Evolutionary conservation across 1,140 invertebrate species (phyloP).

Genomic region (Macrobrachium nipponense): DNA sequence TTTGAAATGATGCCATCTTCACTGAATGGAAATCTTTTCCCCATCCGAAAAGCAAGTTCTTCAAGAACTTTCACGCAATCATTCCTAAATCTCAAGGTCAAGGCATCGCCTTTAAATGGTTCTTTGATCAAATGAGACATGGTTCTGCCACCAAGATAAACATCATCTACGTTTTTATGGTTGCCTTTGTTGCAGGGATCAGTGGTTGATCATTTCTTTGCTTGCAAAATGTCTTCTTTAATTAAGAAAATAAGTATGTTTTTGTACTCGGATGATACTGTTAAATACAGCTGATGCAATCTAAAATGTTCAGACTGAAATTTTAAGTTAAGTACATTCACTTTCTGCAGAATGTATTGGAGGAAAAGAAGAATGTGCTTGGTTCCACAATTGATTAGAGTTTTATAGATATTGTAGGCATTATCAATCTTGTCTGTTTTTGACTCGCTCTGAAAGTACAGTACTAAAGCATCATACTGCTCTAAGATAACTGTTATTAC

Average conservation of each 20-base stretch:
- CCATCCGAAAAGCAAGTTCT: too few species aligned
- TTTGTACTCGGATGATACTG: conserved; percentile 12
- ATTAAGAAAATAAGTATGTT: background rate
- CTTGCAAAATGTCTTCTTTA: background rate
- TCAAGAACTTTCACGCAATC: too few species aligned
- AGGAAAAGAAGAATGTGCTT: conserved; percentile 8
- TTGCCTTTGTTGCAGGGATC: background rate
- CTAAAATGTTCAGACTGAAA: conserved; percentile 16
- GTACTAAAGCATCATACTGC: background rate
- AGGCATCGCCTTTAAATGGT: too few species aligned
- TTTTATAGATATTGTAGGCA: background rate
- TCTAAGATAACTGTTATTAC: conserved; percentile 27
- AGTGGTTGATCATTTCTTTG: background rate
- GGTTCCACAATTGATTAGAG: conserved; percentile 2
- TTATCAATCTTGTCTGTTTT: too few species aligned
- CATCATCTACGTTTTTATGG: too few species aligned
- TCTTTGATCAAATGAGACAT: too few species aligned
- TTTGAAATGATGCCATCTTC: too few species aligned
- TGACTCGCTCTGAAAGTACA: too few species aligned
- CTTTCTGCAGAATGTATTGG: background rate
- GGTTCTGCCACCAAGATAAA: too few species aligned
- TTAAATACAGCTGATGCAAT: background rate
- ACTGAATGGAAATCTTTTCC: too few species aligned
- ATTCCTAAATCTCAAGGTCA: too few species aligned
- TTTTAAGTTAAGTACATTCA: background rate